Evolutionary conservation across 2,797 vertebrate species (phyloP).

Genomic region (Falco concolor): DNA sequence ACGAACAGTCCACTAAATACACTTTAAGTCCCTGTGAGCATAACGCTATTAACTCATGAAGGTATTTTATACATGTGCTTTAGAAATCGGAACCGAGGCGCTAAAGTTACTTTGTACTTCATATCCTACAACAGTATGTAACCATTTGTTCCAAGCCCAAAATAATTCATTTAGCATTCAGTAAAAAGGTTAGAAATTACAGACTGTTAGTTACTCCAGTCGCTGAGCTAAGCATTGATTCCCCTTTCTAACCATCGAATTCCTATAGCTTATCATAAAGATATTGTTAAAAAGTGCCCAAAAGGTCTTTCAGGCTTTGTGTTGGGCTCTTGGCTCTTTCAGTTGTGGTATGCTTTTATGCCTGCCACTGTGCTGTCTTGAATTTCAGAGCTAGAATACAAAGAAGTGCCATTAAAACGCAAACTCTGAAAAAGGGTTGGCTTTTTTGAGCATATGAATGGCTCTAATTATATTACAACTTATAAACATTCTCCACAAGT

Average conservation of each 20-base stretch:
- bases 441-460: not conserved
- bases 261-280: not conserved
- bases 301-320: not conserved
- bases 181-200: not conserved
- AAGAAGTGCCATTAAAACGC: not conserved
- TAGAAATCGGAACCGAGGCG: not conserved
- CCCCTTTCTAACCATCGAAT: not conserved
- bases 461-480: not conserved
- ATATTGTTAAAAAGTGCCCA: not conserved
- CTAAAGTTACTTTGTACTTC: not conserved
- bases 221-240: not conserved
- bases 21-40: not conserved
- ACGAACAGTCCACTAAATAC: not conserved
- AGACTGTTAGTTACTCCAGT: not conserved
- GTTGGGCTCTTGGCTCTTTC: not conserved
- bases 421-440: not conserved
- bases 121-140: not conserved
- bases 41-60: not conserved
- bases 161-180: not conserved
- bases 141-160: not conserved
- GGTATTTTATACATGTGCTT: not conserved
- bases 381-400: not conserved
- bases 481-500: not conserved
- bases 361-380: not conserved
- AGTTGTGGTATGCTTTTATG: not conserved